phyloP scores from a whole-genome alignment of 2,888 invertebrate genomes.

The Heliconius charithonia region DNA sequence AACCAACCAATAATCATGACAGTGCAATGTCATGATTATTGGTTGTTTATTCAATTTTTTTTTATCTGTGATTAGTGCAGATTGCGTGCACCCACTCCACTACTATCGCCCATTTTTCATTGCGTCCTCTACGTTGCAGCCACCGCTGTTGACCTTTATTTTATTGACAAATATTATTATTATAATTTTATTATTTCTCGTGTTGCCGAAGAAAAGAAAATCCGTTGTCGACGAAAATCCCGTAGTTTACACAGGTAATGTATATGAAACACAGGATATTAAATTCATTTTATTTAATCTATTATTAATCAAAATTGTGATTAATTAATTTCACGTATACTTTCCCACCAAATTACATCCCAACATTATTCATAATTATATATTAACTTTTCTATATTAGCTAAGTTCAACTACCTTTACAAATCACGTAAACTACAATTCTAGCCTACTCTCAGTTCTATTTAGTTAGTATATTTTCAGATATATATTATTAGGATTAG shows the following conservation, averaged over 20 bases:
- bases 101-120: not conserved
- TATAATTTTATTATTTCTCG: not conserved
- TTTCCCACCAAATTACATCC: not conserved
- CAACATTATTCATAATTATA: not conserved
- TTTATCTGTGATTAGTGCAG: not conserved
- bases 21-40: not conserved
- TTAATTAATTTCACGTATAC: not conserved
- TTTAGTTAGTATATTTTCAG: too few relatives aligned
- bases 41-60: not conserved
- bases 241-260: slow-evolving; percentile 3
- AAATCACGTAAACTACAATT: not conserved
- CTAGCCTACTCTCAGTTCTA: too few relatives aligned
- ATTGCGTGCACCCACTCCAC: not conserved
- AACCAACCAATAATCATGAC: too few relatives aligned
- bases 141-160: slow-evolving; percentile 3
- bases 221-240: too few relatives aligned
- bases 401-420: not conserved
- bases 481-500: too few relatives aligned
- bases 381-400: not conserved
- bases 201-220: not conserved
- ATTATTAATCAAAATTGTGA: not conserved
- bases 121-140: not conserved
- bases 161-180: not conserved
- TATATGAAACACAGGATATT: not conserved
- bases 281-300: not conserved